These are phyloP conservation scores for Bathynomus jamesi DNA, from an alignment of 1,140 invertebrate genomes.

Conservation along the genomic window DNA sequence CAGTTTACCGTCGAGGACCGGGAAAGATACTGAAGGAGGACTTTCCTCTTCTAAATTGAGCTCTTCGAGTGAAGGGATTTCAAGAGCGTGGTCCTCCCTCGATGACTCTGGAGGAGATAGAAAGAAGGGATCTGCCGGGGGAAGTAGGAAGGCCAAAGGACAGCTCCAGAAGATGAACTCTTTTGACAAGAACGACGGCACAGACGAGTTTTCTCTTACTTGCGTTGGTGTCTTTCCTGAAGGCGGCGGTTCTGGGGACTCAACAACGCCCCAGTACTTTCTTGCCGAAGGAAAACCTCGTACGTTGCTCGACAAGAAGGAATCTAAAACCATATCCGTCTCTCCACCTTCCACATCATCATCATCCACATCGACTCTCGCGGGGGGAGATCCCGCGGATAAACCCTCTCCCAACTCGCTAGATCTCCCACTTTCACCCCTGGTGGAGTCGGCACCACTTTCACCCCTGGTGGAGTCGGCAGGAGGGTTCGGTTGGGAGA, in stretches of 20 bases:
- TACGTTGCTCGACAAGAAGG: too few species aligned
- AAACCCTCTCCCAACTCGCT: not conserved
- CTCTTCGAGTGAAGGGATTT: not conserved
- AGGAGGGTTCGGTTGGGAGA: not conserved
- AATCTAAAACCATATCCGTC: too few species aligned
- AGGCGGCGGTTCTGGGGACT: too few species aligned
- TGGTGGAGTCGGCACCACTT: not conserved
- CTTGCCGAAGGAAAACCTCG: too few species aligned
- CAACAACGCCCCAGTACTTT: too few species aligned
- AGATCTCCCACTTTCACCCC: not conserved
- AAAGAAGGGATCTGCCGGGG: not conserved
- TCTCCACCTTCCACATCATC: not conserved
- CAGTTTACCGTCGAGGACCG: not conserved
- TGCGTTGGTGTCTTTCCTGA: not conserved
- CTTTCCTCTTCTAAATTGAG: not conserved
- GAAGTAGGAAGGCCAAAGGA: not conserved
- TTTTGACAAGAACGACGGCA: not conserved
- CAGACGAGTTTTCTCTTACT: not conserved
- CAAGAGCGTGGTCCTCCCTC: not conserved
- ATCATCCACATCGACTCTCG: not conserved
- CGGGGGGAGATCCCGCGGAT: not conserved
- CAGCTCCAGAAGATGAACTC: not conserved
- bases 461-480: not conserved
- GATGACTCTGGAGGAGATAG: not conserved
- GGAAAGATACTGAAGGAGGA: not conserved